Evolutionary conservation across 2,797 vertebrate genomes (phyloP).

Genomic region (Manis pentadactyla): DNA sequence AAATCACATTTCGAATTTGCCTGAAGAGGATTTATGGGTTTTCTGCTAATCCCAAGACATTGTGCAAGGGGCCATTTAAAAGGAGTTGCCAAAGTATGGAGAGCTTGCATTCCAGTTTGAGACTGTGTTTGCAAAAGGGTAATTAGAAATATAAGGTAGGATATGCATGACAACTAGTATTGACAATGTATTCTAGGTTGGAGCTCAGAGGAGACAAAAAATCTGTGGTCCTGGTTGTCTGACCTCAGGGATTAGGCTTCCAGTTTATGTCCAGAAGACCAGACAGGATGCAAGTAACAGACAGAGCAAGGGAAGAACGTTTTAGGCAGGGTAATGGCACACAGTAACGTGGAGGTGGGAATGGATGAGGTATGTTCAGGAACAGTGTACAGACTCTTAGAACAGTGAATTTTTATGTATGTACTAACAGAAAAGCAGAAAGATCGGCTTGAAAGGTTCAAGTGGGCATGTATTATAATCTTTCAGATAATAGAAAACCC

Average conservation of each 20-base stretch:
- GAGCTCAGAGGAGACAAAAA: constrained; percentile 4
- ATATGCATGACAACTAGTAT: not conserved
- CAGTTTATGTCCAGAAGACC: not conserved
- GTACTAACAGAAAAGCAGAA: not conserved
- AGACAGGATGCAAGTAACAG: not conserved
- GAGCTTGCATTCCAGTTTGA: not conserved
- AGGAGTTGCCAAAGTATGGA: not conserved
- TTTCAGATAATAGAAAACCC: not conserved
- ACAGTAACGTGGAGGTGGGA: not conserved
- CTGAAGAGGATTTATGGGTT: constrained; percentile 45
- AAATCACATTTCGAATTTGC: constrained; percentile 51
- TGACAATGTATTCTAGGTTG: not conserved
- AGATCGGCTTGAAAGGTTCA: not conserved
- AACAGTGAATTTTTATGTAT: not conserved
- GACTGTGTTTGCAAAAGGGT: not conserved
- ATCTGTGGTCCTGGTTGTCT: not conserved
- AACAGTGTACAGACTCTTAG: not conserved
- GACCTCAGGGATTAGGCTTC: constrained; percentile 15
- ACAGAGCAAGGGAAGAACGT: constrained; percentile 13
- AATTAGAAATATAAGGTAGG: not conserved
- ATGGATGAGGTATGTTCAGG: not conserved
- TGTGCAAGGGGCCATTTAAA: not conserved
- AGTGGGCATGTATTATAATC: not conserved
- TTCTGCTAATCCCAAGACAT: not conserved
- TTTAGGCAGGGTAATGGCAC: not conserved